Percentiles rank a stretch among this genome's conserved stretches.
phyloP scores from a whole-genome alignment of 2,888 invertebrate species.

The Platypus cylindrus region DNA sequence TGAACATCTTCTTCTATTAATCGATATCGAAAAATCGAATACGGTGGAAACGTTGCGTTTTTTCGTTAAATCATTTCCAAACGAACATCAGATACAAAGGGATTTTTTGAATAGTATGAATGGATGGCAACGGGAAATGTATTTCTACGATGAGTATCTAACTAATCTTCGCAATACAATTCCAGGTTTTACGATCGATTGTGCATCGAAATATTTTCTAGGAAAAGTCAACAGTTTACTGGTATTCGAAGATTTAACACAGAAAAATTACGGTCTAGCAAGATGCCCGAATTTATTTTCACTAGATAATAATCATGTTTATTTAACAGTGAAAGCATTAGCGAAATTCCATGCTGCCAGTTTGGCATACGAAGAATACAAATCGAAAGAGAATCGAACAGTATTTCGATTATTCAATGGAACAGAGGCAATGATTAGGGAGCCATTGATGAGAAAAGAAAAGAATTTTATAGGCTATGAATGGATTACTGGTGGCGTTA shows the following conservation, averaged over 20 bases:
- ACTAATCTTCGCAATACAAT: conserved; percentile 6
- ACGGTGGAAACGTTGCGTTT: conserved; percentile 4
- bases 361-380: conserved; percentile 15
- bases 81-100: conserved; percentile 10
- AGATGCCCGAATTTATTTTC: conserved; percentile 10
- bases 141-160: conserved; percentile 9
- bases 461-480: conserved; percentile 11
- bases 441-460: conserved; percentile 10
- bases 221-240: conserved; percentile 10
- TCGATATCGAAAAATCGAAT: conserved; percentile 3
- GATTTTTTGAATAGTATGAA: conserved; percentile 9
- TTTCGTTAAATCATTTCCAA: conserved; percentile 13
- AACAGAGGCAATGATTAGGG: conserved; percentile 8
- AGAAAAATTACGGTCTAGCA: conserved; percentile 10
- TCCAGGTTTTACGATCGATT: conserved; percentile 8
- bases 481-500: conserved; percentile 10
- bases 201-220: conserved; percentile 9
- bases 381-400: conserved; percentile 7
- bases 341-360: conserved; percentile 14
- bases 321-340: conserved; percentile 10
- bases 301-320: conserved; percentile 12
- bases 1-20: conserved; percentile 12
- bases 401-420: conserved; percentile 11
- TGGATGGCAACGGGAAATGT: conserved; percentile 14
- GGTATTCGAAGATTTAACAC: conserved; percentile 14